Evolutionary conservation across 2,113 vertebrate species (phyloP), one percentile per base, ranked within the genome.

Genomic region (Pygoscelis adeliae): DNA sequence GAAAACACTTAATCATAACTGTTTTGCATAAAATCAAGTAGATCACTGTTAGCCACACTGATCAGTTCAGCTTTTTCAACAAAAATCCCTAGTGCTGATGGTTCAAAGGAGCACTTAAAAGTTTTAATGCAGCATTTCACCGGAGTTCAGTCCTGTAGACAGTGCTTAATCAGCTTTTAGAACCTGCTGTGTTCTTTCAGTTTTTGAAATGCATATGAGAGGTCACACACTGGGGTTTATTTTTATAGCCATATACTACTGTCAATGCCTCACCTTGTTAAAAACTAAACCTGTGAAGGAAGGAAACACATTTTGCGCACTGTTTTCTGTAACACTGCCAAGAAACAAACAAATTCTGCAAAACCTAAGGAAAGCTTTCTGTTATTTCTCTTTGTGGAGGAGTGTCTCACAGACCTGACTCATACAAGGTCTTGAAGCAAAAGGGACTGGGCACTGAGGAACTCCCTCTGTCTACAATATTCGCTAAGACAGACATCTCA

Each of bases 391-490:
- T 73, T 61, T 78, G 12, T 82, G 7, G n/a, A 87, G 38, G 19
- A 44, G 1, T 47, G 14, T 67, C 32, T 76, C 6, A 27, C 26
- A 29, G 65, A 71, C 14, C 16, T n/a, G 34, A 19, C 11, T 74
- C 17, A 8, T 62, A 25, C 14, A 49, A 66, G 13, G 5, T 67
- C 21, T 7, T 47, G 26, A 32, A 78, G 26, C 18, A 62, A 87
- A 89, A 89, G 4, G 5, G 72, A 7, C 11, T 34, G 63, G 17
- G 42, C 18, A 49, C 10, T 30, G 63, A 77, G 11, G 38, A 74
- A 6, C 1, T 1, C 1, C 0, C 4, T 62, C 7, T 66, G 4
- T 32, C 34, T 53, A 27, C 10, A 19, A 2, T n/a, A 20, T 59
- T 82, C 2, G 0, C 7, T n/a, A 56, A 52, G 13, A 53, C 18